These are phyloP conservation scores for Sterrhoptilus dennistouni DNA, from an alignment of 2,113 vertebrate genomes.

Conservation along the genomic window DNA sequence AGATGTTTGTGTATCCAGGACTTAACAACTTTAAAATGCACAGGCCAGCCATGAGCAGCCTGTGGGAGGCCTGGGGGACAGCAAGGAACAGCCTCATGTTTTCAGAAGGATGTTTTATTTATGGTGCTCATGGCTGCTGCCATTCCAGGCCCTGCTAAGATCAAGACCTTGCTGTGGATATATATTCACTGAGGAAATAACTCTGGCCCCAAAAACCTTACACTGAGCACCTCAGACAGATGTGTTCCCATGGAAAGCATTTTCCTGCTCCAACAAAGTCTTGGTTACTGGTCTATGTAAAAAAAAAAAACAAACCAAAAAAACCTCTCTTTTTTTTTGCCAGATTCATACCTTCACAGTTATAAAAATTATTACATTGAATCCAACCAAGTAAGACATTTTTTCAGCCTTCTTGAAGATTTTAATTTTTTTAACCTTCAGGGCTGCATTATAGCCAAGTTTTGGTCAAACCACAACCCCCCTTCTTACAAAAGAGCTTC, in stretches of 20 bases:
- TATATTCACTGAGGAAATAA: background rate
- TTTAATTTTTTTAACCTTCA: background rate
- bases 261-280: background rate
- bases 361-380: background rate
- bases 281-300: background rate
- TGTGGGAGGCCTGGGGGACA: background rate
- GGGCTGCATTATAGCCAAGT: background rate
- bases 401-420: background rate
- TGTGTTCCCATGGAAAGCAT: background rate
- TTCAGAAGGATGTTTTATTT: background rate
- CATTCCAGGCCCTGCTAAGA: background rate
- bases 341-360: background rate
- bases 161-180: background rate
- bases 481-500: background rate
- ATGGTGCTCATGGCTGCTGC: background rate
- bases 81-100: fast-evolving
- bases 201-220: background rate
- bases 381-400: background rate
- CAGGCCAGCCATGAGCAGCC: background rate
- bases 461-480: background rate
- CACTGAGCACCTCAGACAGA: background rate
- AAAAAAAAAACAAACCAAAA: background rate
- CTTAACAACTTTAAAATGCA: background rate
- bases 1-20: background rate
- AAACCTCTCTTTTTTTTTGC: background rate